Evolutionary conservation across 2,888 invertebrate genomes (phyloP), one percentile per base, ranked within the genome.

Genomic region (Pherbina coryleti): DNA sequence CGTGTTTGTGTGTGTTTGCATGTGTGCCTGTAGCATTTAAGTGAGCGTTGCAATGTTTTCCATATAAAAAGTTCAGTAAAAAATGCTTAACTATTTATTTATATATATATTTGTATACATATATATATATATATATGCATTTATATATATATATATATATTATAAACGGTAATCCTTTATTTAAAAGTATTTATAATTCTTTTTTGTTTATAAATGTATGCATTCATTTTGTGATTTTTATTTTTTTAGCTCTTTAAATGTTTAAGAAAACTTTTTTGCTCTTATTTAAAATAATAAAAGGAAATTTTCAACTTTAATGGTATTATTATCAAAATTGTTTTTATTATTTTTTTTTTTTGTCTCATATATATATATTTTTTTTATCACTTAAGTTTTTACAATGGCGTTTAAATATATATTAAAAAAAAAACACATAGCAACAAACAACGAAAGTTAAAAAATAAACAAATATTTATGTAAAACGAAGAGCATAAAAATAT

Each of bases 371-470:
- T 44, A 44, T 44, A 44, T 44, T 75, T 49, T 83, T 19, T 84
- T 84, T 87, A 88, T 88, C 88, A 88, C 88, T 88, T 88, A 88
- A 79, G 83, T 88, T 88, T 88, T 87, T 88, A 88, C 88, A 88
- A 88, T 88, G 88, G 88, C 88, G 87, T 84, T 86, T 88, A 82
- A 83, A 83, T 82, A 79, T 77, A 82, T 66, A 62, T 78, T 78
- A 76, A 67, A 75, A 74, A 60, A 81, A 80, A 83, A 83, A 81
- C 82, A 85, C 81, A 85, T 76, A 78, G 57, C 62, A 31, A 51
- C 53, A 28, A 75, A 74, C 53, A 60, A 25, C 37, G 17, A 19
- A 28, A 31, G 2, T 22, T 22, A 71, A 44, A 60, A 76, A 14
- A 76, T 19, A 73, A 73, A 31, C 11, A 34, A 25, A 69, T 28